A percentile compares a stretch with the other conserved stretches of the same genome.
These are phyloP conservation scores for Lagodon rhomboides DNA, from an alignment of 2,797 vertebrate genomes.

Conservation along the genomic window DNA sequence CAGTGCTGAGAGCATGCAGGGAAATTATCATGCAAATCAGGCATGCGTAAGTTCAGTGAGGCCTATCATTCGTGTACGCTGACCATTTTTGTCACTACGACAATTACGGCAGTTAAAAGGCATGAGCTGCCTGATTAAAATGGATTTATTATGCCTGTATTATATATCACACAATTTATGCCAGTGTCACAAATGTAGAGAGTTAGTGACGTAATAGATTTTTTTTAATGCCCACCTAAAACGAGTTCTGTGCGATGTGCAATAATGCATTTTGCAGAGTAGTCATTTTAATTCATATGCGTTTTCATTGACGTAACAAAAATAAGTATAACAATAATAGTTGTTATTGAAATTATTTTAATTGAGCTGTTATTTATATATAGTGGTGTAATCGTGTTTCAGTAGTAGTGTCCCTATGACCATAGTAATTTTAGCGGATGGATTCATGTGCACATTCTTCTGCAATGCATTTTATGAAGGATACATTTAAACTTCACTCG, in stretches of 20 bases:
- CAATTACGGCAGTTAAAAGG: not conserved
- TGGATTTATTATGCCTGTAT: not conserved
- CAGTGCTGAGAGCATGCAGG: accelerated
- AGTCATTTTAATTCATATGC: not conserved
- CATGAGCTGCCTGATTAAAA: not conserved
- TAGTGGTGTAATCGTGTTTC: not conserved
- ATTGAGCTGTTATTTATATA: not conserved
- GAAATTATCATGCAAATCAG: conserved; percentile 1
- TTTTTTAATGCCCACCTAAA: not conserved
- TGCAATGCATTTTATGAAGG: not conserved
- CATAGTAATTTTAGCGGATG: not conserved
- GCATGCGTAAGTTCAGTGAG: not conserved
- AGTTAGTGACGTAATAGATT: too few relatives aligned
- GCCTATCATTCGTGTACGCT: not conserved
- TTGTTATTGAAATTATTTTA: not conserved
- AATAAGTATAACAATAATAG: not conserved
- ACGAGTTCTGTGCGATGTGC: not conserved
- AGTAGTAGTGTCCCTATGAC: not conserved
- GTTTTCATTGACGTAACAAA: not conserved
- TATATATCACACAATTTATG: not conserved
- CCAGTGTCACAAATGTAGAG: not conserved
- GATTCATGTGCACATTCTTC: not conserved
- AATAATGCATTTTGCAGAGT: not conserved
- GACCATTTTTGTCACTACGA: not conserved
- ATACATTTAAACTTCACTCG: not conserved